Base-by-base conservation (phyloP, 1,140 invertebrate species). In the Homarus americanus region DNA sequence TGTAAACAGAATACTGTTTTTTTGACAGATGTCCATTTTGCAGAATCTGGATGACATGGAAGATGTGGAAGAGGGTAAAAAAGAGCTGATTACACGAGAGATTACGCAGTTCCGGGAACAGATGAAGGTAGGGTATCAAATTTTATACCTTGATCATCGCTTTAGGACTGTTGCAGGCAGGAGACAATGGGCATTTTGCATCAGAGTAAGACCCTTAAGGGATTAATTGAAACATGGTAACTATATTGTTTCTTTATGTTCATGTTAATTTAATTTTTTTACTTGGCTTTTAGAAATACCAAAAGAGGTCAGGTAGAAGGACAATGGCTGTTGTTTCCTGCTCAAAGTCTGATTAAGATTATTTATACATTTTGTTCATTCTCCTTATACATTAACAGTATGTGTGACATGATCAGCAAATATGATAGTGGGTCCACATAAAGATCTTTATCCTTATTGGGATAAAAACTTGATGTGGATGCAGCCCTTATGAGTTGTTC, bases 41-140 rank as follows among this genome's bases (percentile, higher is more conserved):
- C 89, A 94, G 93, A 96, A 96, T 86, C 94, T 97, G 36, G 96
- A 97, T 93, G 97, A 97, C 93, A 96, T 97, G 7, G 97, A 93
- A 49, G 92, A 98, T 93, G 93, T 99, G 87, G 98, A 99, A 95
- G 98, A 99, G 95, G 98, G 98, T 94, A 99, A 99, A 94, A 96
- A 98, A 92, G 95, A 95, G 94, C 96, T 99, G 91, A 99, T 99
- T 92, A 98, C 98, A 93, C 96, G 95, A 93, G 98, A 99, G 96
- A 99, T 99, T 94, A 97, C 97, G 92, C 98, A 98, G 95, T 99
- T 99, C 95, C 96, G 98, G 85, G 98, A 99, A 95, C 97, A 98
- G 90, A 98, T 98, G 97, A 98, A 98, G 97, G 98, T 98, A 96
- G 96, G 94, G 93, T 63, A 69, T 69, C 12, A 28, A 69, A 32